These are phyloP conservation scores for Brachionus koreanus DNA, from an alignment of 1,140 invertebrate genomes.

Conservation along the genomic window DNA sequence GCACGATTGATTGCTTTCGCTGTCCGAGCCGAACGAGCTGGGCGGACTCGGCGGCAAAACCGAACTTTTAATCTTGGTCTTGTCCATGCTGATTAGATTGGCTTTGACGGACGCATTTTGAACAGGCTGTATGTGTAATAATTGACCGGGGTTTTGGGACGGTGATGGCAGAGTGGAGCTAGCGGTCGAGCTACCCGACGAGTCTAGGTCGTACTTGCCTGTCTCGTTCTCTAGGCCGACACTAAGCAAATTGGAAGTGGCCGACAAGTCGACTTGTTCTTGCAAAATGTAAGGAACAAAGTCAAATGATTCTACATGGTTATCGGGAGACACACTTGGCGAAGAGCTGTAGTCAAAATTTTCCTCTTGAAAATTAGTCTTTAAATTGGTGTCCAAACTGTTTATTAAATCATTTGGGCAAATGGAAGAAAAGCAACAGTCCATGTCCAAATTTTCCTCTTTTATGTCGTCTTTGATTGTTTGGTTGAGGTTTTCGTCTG, in stretches of 20 bases:
- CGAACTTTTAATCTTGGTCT: background rate
- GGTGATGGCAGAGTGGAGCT: background rate
- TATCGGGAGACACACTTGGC: background rate
- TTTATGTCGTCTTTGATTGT: constrained; percentile 36
- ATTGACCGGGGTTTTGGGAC: background rate
- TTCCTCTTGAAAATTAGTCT: background rate
- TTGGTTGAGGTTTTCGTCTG: constrained; percentile 17
- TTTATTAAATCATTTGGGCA: constrained; percentile 40
- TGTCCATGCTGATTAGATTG: background rate
- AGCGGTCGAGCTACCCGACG: background rate
- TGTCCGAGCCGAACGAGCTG: constrained; percentile 31
- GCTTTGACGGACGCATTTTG: background rate
- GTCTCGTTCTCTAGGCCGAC: background rate
- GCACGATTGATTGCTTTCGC: constrained; percentile 29
- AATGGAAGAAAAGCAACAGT: constrained; percentile 42
- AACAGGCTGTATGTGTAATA: background rate
- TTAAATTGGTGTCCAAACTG: background rate
- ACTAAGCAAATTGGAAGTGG: background rate
- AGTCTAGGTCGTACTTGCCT: background rate
- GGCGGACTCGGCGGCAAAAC: constrained; percentile 33
- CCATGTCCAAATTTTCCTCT: constrained; percentile 42
- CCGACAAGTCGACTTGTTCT: background rate
- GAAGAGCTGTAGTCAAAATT: constrained; percentile 4
- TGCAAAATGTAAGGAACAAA: background rate
- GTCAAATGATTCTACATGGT: background rate